Base-by-base conservation (phyloP, 2,888 invertebrate species). In the Drosophila nigricruria region DNA sequence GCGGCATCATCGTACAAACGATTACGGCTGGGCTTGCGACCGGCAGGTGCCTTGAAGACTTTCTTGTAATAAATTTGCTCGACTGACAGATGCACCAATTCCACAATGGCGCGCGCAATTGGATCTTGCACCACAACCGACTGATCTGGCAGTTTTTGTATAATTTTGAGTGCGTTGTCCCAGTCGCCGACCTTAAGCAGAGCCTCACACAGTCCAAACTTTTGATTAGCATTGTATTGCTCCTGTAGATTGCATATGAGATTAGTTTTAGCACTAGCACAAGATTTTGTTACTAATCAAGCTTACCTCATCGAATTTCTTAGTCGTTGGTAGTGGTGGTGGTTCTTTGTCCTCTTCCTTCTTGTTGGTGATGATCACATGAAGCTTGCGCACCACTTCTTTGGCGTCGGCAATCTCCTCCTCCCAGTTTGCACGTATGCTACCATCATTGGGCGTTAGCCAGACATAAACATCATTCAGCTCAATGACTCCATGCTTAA, bases 131-230 rank as follows among this genome's bases (percentile, higher is more conserved):
- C 95, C 73, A 97, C 95, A 12, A 96, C 95, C 78, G 96, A 96
- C 92, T 96, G 95, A 65, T 96, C 95, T 0, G 99, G 99, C 71
- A 99, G 94, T 61, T 96, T 95, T 80, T 96, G 96, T 32, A 97
- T 95, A 66, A 99, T 94, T 77, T 94, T 94, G 71, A 96, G 95
- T 4, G 98, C 98, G 89, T 96, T 96, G 20, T 95, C 94, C 99
- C 99, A 99, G 83, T 97, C 98, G 1, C 97, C 98, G 77, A 98
- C 95, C 75, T 95, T 95, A 10, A 99, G 92, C 53, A 99, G 93
- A 0, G 98, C 98, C 92, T 98, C 97, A 86, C 97, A 96, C 27
- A 99, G 94, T 30, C 98, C 97, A 85, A 98, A 95, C 93, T 99
- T 99, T 93, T 99, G 99, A 94, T 99, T 99, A 79, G 92, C 79